A percentile compares a stretch with the other conserved stretches of the same genome.
phyloP scores from a whole-genome alignment of 2,113 vertebrate genomes.

The Tetraodon nigroviridis region DNA sequence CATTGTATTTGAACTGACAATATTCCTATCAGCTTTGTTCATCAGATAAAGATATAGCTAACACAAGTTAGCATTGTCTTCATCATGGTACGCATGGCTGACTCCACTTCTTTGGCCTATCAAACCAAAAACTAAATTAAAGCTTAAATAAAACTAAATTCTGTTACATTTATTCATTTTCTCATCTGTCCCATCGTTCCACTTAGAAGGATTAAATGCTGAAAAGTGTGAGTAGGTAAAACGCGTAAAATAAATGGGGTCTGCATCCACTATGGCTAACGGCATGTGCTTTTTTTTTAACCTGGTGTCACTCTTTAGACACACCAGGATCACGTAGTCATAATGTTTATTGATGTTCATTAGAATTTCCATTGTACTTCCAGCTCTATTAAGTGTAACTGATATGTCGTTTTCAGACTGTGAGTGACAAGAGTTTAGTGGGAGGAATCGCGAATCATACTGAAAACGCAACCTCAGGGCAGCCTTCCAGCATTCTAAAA shows the following conservation, averaged over 20 bases:
- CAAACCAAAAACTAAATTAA: background rate
- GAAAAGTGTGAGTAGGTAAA: slow-evolving; percentile 16
- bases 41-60: too few relatives aligned
- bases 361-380: slow-evolving; percentile 52
- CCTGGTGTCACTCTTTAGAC: slow-evolving; percentile 17
- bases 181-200: slow-evolving; percentile 8
- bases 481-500: slow-evolving; percentile 48
- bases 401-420: slow-evolving; percentile 42
- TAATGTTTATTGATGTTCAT: slow-evolving; percentile 61
- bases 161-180: slow-evolving; percentile 19
- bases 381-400: slow-evolving; percentile 37
- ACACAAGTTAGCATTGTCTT: too few relatives aligned
- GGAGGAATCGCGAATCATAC: slow-evolving; percentile 49
- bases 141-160: slow-evolving; percentile 7
- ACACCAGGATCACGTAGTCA: slow-evolving; percentile 32
- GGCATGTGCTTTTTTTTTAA: slow-evolving; percentile 26
- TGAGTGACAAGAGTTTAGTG: slow-evolving; percentile 55
- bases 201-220: slow-evolving; percentile 32
- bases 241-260: slow-evolving; percentile 49
- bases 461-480: slow-evolving; percentile 27
- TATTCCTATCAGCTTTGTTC: too few relatives aligned
- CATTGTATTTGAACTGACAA: too few relatives aligned
- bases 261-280: slow-evolving; percentile 16
- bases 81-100: background rate
- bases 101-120: background rate